Base-by-base conservation (phyloP, 2,113 vertebrate genomes). In the Patagioenas fasciata region DNA sequence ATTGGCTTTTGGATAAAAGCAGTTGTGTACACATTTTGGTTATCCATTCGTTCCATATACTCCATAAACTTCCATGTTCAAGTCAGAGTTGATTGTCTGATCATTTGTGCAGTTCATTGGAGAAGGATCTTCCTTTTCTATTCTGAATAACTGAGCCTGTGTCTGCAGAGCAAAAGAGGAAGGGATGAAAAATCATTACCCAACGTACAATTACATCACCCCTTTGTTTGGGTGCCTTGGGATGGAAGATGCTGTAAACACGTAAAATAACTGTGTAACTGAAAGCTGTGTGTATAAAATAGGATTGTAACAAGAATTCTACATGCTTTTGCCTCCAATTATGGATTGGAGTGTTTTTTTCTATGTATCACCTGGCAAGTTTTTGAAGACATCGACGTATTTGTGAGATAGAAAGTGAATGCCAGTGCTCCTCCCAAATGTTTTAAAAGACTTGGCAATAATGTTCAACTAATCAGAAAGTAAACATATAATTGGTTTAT, bases 141-240 rank as follows among this genome's bases (percentile, higher is more conserved):
- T 34, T 75, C 94, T 80, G 36, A 95, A 69, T 92, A 95, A 94
- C 66, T 47, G 48, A 93, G 85, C 23, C 42, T 74, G 57, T 87
- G 87, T 82, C 78, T 89, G 75, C 54, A 72, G 50, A 88, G 87
- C n/a, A 80, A 31, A 80, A 75, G 81, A 89, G 47, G 53, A 85
- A 72, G 62, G 81, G 67, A 93, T 62, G 74, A 91, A 85, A 96
- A 93, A 93, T 84, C 87, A 80, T 85, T 94, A 81, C 74, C 62
- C 87, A 79, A 77, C 31, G 75, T 56, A 25, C 19, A 65, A 88
- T 85, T 95, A 88, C 77, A 94, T 85, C 89, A 88, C 31, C 67
- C 79, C 54, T 94, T 96, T 95, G 94, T 93, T 91, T 80, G 83
- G 54, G 78, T 95, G 70, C 88, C 81, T 93, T 95, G 72, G 88